Evolutionary conservation across 1,140 invertebrate genomes (phyloP), one percentile per base, ranked within the genome.

Genomic region (Reticulitermes speratus): DNA sequence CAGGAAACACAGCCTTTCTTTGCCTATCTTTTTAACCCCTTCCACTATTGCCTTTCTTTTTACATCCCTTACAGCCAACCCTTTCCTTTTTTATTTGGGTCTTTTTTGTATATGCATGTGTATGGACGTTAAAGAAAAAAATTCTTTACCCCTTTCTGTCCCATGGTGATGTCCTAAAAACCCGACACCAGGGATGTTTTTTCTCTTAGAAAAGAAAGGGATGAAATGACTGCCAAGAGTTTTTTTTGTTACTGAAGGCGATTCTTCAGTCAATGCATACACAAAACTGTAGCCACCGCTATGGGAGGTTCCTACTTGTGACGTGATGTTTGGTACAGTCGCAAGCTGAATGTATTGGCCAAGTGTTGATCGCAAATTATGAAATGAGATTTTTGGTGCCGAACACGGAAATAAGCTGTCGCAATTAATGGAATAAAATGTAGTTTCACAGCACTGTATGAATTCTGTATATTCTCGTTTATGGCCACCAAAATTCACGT

Each of bases 81-180:
- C 65, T 75, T 75, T 75, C 25, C n/a, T 75, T 75, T 75, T 38
- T 75, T 75, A 30, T n/a, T 9, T n/a, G n/a, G 65, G 6, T 30
- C 65, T 75, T 75, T 75, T 75, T 75, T 75, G 65, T 75, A 75
- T 75, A 75, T 75, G n/a, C 25, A 12, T 75, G 14, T 75, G 25
- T 75, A 75, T 75, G 65, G 65, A 75, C 65, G 65, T 75, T 75
- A 75, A 75, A 75, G 65, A 30, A 75, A 75, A 75, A 75, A 55
- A 55, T 19, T 55, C 9, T 75, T 75, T 75, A 75, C 65, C 65
- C 65, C 65, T 75, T 75, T 75, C 65, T 75, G 65, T 75, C 65
- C n/a, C 65, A 0, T 25, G 65, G 65, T 75, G 65, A 75, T 75
- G 65, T 75, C 65, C 65, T 75, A 75, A 75, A 65, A 75, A 75